Base-by-base conservation (phyloP, 2,797 vertebrate genomes). In the Syngnathus acus region DNA sequence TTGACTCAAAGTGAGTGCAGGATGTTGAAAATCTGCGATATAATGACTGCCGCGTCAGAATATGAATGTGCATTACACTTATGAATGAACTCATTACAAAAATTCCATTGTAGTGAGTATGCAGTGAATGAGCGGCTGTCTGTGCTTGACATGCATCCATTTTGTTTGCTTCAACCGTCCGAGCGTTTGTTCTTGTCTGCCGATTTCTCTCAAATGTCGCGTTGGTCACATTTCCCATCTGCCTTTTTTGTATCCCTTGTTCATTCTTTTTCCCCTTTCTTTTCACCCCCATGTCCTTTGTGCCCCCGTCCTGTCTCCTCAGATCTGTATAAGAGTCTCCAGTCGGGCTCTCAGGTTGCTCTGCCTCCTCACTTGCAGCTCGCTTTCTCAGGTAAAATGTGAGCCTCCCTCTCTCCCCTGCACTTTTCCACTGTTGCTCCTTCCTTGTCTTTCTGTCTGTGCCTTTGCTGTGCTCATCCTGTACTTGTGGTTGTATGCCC, bases 261-360 rank as follows among this genome's bases (percentile, higher is more conserved):
- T 21, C n/a, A 67, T 68, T 65, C 61, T 71, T 65, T 64, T 72
- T 65, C 68, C 65, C 42, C 50, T 40, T n/a, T 65, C 69, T 59
- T 54, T 40, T 32, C 61, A 17, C 60, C 6, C 65, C 66, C 53
- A 58, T 39, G 11, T 68, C 61, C 61, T 53, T 75, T 70, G 66
- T 67, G 45, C 83, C 13, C 68, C 77, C 79, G 69, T 73, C 85
- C 84, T 79, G 81, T 86, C 76, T 91, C 84, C 86, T 90, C 88
- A 98, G 95, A 95, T 93, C 91, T 98, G 88, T 94, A 95, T 91
- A 96, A 98, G 93, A 93, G 95, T 92, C 94, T 98, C 92, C 95
- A 96, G 91, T 93, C 95, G 88, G 94, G 94, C 91, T 89, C 94
- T 91, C 93, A 93, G 89, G 92, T 93, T 72, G 86, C 94, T 94